These are phyloP conservation scores for Abscondita cerata DNA, from an alignment of 2,888 invertebrate genomes.

Conservation along the genomic window DNA sequence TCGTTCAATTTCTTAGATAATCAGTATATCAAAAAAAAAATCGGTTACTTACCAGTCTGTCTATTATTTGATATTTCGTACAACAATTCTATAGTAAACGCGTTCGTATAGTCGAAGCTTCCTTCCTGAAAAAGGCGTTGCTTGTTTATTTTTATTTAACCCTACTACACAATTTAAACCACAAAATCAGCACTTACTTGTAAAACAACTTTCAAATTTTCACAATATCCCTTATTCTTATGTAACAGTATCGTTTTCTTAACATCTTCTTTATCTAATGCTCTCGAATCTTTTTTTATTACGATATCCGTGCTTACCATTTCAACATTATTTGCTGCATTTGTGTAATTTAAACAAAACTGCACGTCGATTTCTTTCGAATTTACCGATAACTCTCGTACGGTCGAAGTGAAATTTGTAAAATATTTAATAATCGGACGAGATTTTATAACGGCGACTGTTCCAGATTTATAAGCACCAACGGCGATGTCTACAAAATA, in stretches of 20 bases:
- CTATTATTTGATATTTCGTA: constrained; percentile 17
- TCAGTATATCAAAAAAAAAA: no score
- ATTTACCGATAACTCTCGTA: constrained; percentile 17
- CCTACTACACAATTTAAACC: no score
- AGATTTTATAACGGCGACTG: constrained; percentile 62
- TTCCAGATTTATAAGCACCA: constrained; percentile 65
- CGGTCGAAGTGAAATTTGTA: background rate
- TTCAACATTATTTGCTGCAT: constrained; percentile 7
- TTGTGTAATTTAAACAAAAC: constrained; percentile 23
- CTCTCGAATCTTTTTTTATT: constrained; percentile 15
- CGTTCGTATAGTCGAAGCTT: constrained; percentile 27
- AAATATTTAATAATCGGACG: constrained; percentile 48
- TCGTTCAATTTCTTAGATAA: no score
- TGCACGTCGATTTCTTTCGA: constrained; percentile 14
- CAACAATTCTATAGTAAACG: constrained; percentile 27
- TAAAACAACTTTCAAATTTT: constrained; percentile 5
- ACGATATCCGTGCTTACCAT: constrained; percentile 16
- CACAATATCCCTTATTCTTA: constrained; percentile 3
- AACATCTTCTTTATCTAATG: constrained; percentile 13
- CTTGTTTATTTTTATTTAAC: no score
- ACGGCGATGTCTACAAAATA: constrained; percentile 61
- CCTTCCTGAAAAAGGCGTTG: constrained; percentile 20
- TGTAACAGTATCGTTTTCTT: constrained; percentile 1
- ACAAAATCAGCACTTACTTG: no score
- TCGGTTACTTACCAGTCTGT: constrained; percentile 26